Evolutionary conservation across 1,140 invertebrate species (phyloP), one percentile per base, ranked within the genome.

Genomic region (Drosophila sturtevanti): DNA sequence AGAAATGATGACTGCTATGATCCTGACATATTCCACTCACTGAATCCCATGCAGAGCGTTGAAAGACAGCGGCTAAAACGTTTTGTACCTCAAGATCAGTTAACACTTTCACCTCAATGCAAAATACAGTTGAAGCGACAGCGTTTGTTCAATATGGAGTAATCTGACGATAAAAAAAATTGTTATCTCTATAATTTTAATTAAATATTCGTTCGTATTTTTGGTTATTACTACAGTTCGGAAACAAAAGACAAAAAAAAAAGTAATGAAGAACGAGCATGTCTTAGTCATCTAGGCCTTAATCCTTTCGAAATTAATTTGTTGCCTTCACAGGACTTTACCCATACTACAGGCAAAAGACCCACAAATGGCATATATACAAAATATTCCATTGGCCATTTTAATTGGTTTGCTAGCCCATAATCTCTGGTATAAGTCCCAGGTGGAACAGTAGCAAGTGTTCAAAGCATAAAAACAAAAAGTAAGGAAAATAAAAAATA

Each of bases 361-460:
- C 37, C 12, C 11, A 11, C 9, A 21, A 18, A 14, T 14, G 41
- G 41, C 41, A 44, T 44, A 44, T 18, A 41, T 41, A 41, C 38
- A 48, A 48, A 48, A 48, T 60, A 68, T 82, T 78, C 56, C 80
- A 66, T 81, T 81, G 75, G 76, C 84, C 84, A 54, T 87, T 86
- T 86, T 89, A 87, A 86, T 86, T 86, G 82, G 75, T 82, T 86
- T 86, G 84, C 63, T 37, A 89, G 79, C 82, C 63, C 66, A 76
- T 86, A 89, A 89, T 76, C 82, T 79, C 61, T 41, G 18, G 41
- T 66, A 76, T 87, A 89, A 89, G 84, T 89, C 76, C 48, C 65
- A 76, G 66, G 65, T 69, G 72, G 51, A 37, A 61, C 48, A 48
- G 63, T 18, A 58, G 73, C 21, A 75, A 66, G 67, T 52, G 58